Conservation (phyloP, 2,888 invertebrate genomes). For the Tenthredo mesomela region DNA sequence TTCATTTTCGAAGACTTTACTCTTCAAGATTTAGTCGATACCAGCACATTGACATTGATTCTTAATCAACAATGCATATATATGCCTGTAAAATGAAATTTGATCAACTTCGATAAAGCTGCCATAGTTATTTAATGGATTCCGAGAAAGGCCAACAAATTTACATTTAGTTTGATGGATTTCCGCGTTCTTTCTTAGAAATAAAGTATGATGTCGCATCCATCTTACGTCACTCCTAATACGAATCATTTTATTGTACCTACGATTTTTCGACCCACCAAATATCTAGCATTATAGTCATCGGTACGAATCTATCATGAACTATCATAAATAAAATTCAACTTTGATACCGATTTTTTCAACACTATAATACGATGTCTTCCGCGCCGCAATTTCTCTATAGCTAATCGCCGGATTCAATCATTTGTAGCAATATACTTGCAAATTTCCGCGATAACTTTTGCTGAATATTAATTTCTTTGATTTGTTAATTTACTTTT, state of each 20-base stretch:
- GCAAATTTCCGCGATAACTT: neutral
- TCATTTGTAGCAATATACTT: no score
- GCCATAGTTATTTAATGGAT: neutral
- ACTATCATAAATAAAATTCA: neutral
- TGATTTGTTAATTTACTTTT: no score
- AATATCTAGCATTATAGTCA: neutral
- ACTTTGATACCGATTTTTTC: neutral
- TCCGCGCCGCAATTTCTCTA: neutral
- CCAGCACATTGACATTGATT: neutral
- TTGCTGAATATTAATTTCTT: neutral
- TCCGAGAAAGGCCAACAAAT: neutral
- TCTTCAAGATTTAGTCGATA: neutral
- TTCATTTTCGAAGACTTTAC: neutral
- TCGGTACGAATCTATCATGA: neutral
- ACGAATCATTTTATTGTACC: slow-evolving; percentile 3
- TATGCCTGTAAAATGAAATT: neutral
- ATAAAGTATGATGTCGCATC: neutral
- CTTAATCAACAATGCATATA: neutral
- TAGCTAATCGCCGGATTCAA: no score
- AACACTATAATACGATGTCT: neutral
- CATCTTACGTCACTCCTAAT: neutral
- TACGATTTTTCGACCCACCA: neutral
- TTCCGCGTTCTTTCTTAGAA: neutral
- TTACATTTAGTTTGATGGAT: neutral
- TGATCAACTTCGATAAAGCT: neutral